Base-by-base conservation (phyloP, 2,113 vertebrate species). In the Ciconia stormi region DNA sequence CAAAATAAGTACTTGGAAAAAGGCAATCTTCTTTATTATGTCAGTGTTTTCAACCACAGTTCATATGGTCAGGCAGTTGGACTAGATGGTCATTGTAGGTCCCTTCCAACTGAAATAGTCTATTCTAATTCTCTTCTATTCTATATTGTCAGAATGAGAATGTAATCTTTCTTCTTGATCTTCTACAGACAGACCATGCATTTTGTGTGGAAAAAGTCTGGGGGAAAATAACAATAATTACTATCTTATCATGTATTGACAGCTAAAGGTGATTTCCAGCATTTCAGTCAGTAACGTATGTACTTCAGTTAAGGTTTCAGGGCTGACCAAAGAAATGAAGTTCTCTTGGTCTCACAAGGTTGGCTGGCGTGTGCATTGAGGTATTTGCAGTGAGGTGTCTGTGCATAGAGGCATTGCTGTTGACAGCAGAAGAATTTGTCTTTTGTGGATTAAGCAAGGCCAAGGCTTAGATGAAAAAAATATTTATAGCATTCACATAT, bases 401-500 rank as follows among this genome's bases (percentile, higher is more conserved):
- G n/a, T 40, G 30, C 61, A 44, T 4, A 47, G 38, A 84, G 11
- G 27, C 38, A 29, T 3, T 52, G 42, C 61, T 84, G n/a, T 61
- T 84, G 70, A 59, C 38, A 66, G 38, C 53, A 82, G 18, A 89
- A 34, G 56, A 93, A 65, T 85, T 70, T 74, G 32, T 78, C 46
- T 50, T 87, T 50, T 42, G 16, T 9, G 19, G 27, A 87, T 66
- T 63, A 74, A 81, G 76, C 20, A 86, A 84, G 47, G n/a, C 6
- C 26, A 88, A 82, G 34, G 23, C 25, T 77, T 82, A 73, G 29
- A 76, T 2, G 10, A 81, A 89, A 82, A 66, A 82, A 67, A 25
- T 6, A 58, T 6, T 18, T 29, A 62, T 0, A 38, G 11, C 0
- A 0, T 65, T 80, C 26, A 34, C 6, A 2, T 55, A 29, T 7